Conservation (phyloP, 2,888 invertebrate genomes). For the Eupithecia tripunctaria region DNA sequence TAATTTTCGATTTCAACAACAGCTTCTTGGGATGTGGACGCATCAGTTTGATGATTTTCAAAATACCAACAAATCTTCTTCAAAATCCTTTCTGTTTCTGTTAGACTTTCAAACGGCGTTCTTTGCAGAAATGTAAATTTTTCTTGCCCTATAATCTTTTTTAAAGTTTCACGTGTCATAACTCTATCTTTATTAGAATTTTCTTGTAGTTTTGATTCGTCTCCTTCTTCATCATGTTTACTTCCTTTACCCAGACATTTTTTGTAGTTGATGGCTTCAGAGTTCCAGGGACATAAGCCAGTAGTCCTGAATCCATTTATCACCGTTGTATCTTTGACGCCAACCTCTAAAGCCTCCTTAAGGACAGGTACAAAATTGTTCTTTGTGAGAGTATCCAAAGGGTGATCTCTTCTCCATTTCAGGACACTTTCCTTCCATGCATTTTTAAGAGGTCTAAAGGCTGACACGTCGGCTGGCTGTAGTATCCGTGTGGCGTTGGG, state of each 20-base stretch:
- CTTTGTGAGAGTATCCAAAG: slow-evolving; percentile 37
- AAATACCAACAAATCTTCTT: slow-evolving; percentile 26
- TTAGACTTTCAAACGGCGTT: slow-evolving; percentile 32
- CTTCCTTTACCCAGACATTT: slow-evolving; percentile 28
- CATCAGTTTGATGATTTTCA: slow-evolving; percentile 23
- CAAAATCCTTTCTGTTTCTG: slow-evolving; percentile 36
- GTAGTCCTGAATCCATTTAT: slow-evolving; percentile 45
- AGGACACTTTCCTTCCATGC: slow-evolving; percentile 43
- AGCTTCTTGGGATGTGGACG: slow-evolving; percentile 3
- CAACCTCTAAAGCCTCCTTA: slow-evolving; percentile 35
- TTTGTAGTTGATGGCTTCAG: slow-evolving; percentile 38
- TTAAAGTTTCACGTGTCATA: slow-evolving; percentile 33
- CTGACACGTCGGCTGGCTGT: slow-evolving; percentile 46
- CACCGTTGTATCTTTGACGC: slow-evolving; percentile 33
- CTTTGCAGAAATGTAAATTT: slow-evolving; percentile 25
- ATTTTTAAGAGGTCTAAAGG: slow-evolving; percentile 45
- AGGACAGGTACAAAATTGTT: slow-evolving; percentile 43
- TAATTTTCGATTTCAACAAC: not conserved
- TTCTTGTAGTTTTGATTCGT: slow-evolving; percentile 32
- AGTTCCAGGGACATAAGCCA: slow-evolving; percentile 38
- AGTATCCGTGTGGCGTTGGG: slow-evolving; percentile 40
- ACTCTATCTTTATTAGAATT: slow-evolving; percentile 31
- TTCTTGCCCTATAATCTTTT: slow-evolving; percentile 34
- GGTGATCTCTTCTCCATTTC: slow-evolving; percentile 38
- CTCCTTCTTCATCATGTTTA: slow-evolving; percentile 23